Conservation (phyloP, 2,888 invertebrate genomes). For the Torymus tubicola region DNA sequence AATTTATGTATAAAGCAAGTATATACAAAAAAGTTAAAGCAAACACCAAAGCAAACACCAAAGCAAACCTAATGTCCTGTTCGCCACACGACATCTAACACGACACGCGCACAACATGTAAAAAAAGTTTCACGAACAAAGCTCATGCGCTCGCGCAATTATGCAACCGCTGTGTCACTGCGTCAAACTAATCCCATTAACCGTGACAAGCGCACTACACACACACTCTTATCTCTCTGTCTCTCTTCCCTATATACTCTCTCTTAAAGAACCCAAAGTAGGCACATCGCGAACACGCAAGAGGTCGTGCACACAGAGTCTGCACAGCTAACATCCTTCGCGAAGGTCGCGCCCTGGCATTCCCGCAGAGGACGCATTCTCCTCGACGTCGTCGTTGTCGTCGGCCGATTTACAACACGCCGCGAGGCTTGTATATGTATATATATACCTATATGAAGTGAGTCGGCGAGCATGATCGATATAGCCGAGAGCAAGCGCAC, state of each 20-base stretch:
- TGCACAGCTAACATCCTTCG: constrained; percentile 27
- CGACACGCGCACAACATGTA: no score
- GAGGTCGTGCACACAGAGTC: not conserved
- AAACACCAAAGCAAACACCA: no score
- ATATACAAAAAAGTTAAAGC: no score
- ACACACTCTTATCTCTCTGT: not conserved
- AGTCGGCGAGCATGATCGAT: constrained; percentile 40
- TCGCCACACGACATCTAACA: no score
- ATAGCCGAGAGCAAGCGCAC: constrained; percentile 16
- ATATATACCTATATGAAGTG: constrained; percentile 38
- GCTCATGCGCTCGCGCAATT: constrained; percentile 39
- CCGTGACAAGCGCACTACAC: constrained; percentile 28
- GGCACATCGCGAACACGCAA: no score
- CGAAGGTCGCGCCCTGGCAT: constrained; percentile 56
- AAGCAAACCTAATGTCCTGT: no score
- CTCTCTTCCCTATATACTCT: not conserved
- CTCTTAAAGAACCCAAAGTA: not conserved
- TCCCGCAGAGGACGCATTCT: constrained; percentile 22
- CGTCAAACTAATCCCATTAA: constrained; percentile 69
- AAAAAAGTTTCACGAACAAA: no score
- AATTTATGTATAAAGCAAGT: no score
- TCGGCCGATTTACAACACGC: constrained; percentile 34
- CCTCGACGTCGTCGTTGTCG: constrained; percentile 23
- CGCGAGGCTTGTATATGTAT: constrained; percentile 35
- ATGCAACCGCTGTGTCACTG: constrained; percentile 72